phyloP scores from a whole-genome alignment of 2,888 invertebrate species.

The Thymelicus lineola region DNA sequence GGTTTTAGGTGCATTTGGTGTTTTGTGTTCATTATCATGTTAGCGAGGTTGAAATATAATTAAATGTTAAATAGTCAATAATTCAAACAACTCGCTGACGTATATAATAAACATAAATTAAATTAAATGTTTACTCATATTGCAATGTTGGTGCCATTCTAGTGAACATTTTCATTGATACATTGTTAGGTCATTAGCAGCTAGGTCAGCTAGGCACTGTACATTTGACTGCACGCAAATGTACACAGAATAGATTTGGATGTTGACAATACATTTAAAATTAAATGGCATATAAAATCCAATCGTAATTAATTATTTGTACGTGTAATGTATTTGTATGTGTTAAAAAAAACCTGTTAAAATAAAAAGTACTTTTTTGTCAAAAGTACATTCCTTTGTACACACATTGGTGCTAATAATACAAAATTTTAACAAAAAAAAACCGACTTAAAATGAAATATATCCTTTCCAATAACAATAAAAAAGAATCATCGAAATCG shows the following conservation, averaged over 20 bases:
- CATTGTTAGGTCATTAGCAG: conserved; percentile 1
- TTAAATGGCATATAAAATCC: no score
- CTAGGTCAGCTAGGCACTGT: conserved; percentile 23
- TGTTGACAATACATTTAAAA: no score
- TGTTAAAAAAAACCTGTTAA: no score
- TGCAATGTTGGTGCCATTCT: conserved; percentile 19
- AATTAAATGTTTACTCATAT: conserved; percentile 11
- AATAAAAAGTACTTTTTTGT: no score
- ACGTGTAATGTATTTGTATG: no score
- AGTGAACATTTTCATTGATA: conserved; percentile 19
- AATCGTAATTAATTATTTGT: no score
- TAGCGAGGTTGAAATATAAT: conserved; percentile 13
- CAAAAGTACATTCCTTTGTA: no score
- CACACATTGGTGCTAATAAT: no score
- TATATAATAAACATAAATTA: conserved; percentile 33
- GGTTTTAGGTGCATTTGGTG: conserved; percentile 48
- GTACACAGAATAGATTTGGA: background rate
- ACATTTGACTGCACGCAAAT: conserved; percentile 15
- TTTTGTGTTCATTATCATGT: conserved; percentile 34
- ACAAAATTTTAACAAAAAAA: no score
- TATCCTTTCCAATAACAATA: no score
- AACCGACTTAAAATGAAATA: no score
- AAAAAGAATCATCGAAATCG: no score
- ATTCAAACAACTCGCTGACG: conserved; percentile 21
- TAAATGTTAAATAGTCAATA: background rate